phyloP scores from a whole-genome alignment of 2,797 vertebrate species.

The Capromys pilorides region DNA sequence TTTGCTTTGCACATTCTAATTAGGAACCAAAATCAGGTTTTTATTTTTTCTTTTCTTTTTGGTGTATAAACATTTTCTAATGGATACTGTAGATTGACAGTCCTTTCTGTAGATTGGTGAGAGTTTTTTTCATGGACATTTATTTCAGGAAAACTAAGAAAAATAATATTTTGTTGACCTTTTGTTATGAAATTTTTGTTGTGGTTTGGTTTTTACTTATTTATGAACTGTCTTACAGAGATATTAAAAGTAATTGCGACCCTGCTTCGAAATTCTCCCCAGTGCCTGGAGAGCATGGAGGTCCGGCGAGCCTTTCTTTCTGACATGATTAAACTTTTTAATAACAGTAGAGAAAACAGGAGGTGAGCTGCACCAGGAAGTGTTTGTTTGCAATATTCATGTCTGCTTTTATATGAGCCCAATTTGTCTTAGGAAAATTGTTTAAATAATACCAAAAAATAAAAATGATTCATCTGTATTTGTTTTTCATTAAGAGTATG shows the following conservation, averaged over 20 bases:
- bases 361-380: constrained; percentile 87
- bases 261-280: constrained; percentile 92
- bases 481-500: constrained; percentile 33
- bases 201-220: constrained; percentile 69
- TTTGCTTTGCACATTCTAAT: neutral
- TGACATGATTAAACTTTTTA: constrained; percentile 99
- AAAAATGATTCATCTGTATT: constrained; percentile 31
- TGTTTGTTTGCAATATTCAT: neutral
- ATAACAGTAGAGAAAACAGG: constrained; percentile 98
- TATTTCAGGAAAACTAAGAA: constrained; percentile 37
- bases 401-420: constrained; percentile 20
- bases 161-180: constrained; percentile 15
- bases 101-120: constrained; percentile 14
- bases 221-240: constrained; percentile 88
- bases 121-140: constrained; percentile 46
- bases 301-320: constrained; percentile 96
- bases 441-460: neutral
- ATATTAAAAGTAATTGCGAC: constrained; percentile 96
- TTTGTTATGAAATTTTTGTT: constrained; percentile 55
- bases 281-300: constrained; percentile 93
- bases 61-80: constrained; percentile 4
- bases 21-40: neutral
- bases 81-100: neutral
- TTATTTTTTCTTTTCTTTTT: too few species aligned
- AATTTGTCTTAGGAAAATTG: constrained; percentile 47